Conservation (phyloP, 2,113 vertebrate genomes). For the Zapus hudsonius region DNA sequence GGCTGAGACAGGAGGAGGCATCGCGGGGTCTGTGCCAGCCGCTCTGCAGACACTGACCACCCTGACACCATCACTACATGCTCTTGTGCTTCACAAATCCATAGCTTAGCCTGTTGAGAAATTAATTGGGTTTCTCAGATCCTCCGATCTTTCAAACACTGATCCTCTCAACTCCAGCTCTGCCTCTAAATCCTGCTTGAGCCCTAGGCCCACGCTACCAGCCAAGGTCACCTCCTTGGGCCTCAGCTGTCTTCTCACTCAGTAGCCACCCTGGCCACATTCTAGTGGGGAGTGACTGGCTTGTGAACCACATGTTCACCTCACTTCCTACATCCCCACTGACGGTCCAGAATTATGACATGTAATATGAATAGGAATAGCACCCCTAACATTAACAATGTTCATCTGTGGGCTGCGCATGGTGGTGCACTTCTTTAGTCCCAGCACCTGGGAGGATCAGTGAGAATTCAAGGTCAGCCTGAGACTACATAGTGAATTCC, state of each 20-base stretch:
- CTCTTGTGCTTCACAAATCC: background rate
- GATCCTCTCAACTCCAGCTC: background rate
- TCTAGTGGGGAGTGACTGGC: background rate
- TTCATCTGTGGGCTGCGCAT: too few relatives aligned
- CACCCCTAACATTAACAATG: background rate
- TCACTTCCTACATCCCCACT: background rate
- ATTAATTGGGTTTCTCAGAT: conserved; percentile 6
- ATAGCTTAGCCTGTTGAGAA: background rate
- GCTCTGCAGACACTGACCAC: background rate
- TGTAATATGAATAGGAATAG: background rate
- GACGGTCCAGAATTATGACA: background rate
- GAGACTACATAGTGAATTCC: too few relatives aligned
- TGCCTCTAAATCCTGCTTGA: background rate
- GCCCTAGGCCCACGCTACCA: too few relatives aligned
- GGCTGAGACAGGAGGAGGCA: background rate
- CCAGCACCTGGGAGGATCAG: too few relatives aligned
- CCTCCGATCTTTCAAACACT: background rate
- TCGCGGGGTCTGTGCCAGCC: background rate
- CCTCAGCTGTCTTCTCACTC: background rate
- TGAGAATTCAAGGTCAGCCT: too few relatives aligned
- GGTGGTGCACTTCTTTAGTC: too few relatives aligned
- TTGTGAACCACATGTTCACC: background rate
- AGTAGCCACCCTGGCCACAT: background rate
- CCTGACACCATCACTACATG: background rate
- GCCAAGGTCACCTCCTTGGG: background rate